Percentiles rank a stretch among this genome's conserved stretches.
Conservation (phyloP, 2,797 vertebrate species). For the Brachyalestes nurse region DNA sequence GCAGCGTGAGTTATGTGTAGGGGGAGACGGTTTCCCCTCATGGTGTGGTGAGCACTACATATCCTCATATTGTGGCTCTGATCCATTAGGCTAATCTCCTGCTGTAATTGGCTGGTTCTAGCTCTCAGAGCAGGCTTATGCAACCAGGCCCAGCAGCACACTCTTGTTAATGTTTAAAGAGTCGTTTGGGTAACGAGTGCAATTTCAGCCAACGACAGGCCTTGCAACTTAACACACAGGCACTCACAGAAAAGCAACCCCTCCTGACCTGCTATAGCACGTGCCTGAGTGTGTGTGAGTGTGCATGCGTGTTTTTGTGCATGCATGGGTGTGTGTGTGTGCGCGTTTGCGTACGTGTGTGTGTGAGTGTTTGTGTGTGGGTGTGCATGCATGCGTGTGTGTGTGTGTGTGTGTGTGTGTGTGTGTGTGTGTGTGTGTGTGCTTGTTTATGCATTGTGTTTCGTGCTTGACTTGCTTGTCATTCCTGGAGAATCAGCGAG, state of each 20-base stretch:
- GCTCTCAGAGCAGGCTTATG: conserved; percentile 47
- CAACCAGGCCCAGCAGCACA: conserved; percentile 47
- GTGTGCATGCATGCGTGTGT: background rate
- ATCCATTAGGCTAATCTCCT: conserved; percentile 59
- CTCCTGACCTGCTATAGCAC: conserved; percentile 19
- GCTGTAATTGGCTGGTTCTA: conserved; percentile 58
- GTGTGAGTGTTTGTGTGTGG: too few species aligned
- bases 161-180: conserved; percentile 81
- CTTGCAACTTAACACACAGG: conserved; percentile 47
- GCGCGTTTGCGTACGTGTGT: too few species aligned
- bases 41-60: conserved; percentile 36
- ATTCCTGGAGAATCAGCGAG: conserved; percentile 19
- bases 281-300: background rate
- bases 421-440: background rate
- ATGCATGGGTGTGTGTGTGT: background rate
- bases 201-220: conserved; percentile 62
- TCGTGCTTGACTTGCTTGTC: conserved; percentile 29
- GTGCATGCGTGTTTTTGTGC: background rate
- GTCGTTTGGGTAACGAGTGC: conserved; percentile 55
- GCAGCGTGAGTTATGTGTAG: conserved; percentile 38
- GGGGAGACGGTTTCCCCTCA: conserved; percentile 36
- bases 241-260: conserved; percentile 32
- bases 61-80: conserved; percentile 50
- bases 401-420: background rate
- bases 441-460: conserved; percentile 5